phyloP scores from a whole-genome alignment of 1,140 invertebrate genomes.

The Platorchestia sp. region DNA sequence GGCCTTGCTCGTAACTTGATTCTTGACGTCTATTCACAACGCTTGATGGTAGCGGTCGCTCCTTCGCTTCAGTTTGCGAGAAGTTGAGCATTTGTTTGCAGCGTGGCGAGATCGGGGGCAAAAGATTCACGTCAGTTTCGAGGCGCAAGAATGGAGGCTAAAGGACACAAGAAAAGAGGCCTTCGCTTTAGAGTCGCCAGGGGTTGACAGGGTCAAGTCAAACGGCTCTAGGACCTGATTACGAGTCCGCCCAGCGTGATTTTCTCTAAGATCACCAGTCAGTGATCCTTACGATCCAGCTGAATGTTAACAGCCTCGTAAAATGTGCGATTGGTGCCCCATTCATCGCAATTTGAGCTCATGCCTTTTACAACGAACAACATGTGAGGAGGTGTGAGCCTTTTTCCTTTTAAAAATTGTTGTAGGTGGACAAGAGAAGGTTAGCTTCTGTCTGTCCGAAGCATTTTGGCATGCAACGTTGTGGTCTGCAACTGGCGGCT shows the following conservation, averaged over 20 bases:
- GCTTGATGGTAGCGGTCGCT: not conserved
- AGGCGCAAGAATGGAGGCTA: too few relatives aligned
- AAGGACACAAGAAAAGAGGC: conserved; percentile 37
- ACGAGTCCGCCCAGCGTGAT: conserved; percentile 22
- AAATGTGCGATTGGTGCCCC: conserved; percentile 22
- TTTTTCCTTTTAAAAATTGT: not conserved
- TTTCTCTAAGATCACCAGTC: conserved; percentile 40
- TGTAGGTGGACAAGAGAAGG: conserved; percentile 5
- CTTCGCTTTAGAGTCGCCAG: conserved; percentile 29
- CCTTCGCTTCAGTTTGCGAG: not conserved
- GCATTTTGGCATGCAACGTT: conserved; percentile 17
- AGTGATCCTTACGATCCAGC: conserved; percentile 20
- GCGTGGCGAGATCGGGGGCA: not conserved
- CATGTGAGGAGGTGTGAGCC: conserved; percentile 31
- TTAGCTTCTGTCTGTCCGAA: conserved; percentile 24
- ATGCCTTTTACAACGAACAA: conserved; percentile 23
- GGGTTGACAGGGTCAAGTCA: conserved; percentile 52
- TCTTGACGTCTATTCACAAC: not conserved
- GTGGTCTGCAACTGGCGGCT: not conserved
- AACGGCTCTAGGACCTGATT: conserved; percentile 49
- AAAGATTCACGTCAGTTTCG: not conserved
- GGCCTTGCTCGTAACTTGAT: not conserved
- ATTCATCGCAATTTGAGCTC: conserved; percentile 35
- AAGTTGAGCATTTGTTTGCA: not conserved
- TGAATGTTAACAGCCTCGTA: conserved; percentile 36